These are phyloP conservation scores for Lycocerus yunnanus DNA, from an alignment of 2,888 invertebrate genomes.

Conservation along the genomic window DNA sequence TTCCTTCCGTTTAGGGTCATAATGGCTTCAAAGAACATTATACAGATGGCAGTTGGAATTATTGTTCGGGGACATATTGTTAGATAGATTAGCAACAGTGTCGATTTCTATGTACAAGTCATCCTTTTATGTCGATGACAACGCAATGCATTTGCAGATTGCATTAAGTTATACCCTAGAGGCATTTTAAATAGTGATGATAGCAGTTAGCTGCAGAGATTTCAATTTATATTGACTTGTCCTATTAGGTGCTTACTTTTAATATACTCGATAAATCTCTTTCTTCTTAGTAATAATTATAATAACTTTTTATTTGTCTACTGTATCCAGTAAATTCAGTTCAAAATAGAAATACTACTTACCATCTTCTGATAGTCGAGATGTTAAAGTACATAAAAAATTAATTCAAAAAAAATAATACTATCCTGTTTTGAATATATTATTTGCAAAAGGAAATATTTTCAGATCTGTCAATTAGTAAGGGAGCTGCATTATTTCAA, in stretches of 20 bases:
- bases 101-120: constrained; percentile 28
- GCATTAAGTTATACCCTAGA: constrained; percentile 22
- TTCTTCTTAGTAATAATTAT: constrained; percentile 6
- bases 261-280: constrained; percentile 1
- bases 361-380: not conserved
- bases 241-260: constrained; percentile 12
- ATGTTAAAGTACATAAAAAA: no score
- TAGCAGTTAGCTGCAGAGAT: constrained; percentile 11
- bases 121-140: constrained; percentile 27
- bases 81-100: constrained; percentile 31
- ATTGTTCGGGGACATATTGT: constrained; percentile 25
- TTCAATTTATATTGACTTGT: constrained; percentile 18
- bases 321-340: not conserved
- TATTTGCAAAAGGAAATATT: no score
- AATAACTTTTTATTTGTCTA: not conserved
- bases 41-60: constrained; percentile 17
- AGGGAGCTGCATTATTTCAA: no score
- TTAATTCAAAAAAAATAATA: no score
- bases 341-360: not conserved
- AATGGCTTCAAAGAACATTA: constrained; percentile 8
- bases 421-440: no score
- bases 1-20: not conserved
- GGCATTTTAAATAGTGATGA: constrained; percentile 23
- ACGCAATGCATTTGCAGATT: constrained; percentile 23
- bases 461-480: no score